Percentiles rank a stretch among this genome's conserved stretches.
Evolutionary conservation across 2,797 vertebrate species (phyloP).

Genomic region (Odontamblyopus rebecca): DNA sequence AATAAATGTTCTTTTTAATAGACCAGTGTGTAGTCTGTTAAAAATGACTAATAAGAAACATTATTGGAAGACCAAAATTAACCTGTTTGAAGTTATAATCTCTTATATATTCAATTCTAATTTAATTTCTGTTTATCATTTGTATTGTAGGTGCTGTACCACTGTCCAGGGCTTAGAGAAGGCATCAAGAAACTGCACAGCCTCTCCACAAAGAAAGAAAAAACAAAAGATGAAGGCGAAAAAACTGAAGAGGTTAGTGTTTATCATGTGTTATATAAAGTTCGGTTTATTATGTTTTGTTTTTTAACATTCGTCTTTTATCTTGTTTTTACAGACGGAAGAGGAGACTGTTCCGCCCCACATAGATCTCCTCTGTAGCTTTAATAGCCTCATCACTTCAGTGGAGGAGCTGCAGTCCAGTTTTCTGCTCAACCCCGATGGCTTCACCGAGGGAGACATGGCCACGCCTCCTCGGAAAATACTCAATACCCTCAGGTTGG

Average conservation of each 20-base stretch:
- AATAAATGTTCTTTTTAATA: too few species aligned
- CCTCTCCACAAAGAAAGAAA: conserved; percentile 84
- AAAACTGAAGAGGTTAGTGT: conserved; percentile 60
- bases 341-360: conserved; percentile 79
- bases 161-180: conserved; percentile 93
- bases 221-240: conserved; percentile 68
- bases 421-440: conserved; percentile 88
- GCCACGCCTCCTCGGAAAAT: conserved; percentile 90
- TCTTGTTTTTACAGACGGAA: conserved; percentile 58
- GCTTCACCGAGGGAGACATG: conserved; percentile 86
- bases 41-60: too few species aligned
- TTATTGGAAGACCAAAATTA: too few species aligned
- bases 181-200: conserved; percentile 87
- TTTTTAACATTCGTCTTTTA: not conserved
- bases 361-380: conserved; percentile 88
- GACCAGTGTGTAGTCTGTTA: too few species aligned
- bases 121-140: not conserved
- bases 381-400: conserved; percentile 88
- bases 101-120: too few species aligned
- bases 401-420: conserved; percentile 93
- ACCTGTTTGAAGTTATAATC: too few species aligned
- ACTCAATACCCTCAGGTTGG: conserved; percentile 90
- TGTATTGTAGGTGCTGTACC: conserved; percentile 86
- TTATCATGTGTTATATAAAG: not conserved
- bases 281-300: not conserved